A percentile compares a stretch with the other conserved stretches of the same genome.
Conservation (phyloP, 2,113 vertebrate species). For the Sceloporus undulatus region DNA sequence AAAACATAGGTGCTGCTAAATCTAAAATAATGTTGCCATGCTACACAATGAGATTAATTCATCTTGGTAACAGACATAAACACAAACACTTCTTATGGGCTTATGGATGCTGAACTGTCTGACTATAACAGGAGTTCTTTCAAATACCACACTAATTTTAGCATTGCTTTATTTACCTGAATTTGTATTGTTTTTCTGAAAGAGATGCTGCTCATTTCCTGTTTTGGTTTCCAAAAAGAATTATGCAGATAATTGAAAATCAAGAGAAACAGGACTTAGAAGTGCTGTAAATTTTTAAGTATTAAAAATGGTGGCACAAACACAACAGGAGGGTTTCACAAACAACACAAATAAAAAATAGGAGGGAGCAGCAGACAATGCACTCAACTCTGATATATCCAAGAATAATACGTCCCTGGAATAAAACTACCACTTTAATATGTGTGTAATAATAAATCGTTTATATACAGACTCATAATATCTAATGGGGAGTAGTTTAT, state of each 20-base stretch:
- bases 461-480: too few relatives aligned
- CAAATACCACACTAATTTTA: constrained; percentile 55
- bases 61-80: constrained; percentile 59
- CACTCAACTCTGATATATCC: too few relatives aligned
- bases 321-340: too few relatives aligned
- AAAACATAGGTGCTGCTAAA: constrained; percentile 61
- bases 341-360: too few relatives aligned
- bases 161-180: constrained; percentile 9
- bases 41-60: constrained; percentile 64
- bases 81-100: constrained; percentile 57
- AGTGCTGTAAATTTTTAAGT: not conserved
- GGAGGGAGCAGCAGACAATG: too few relatives aligned
- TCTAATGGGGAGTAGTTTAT: too few relatives aligned
- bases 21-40: constrained; percentile 58
- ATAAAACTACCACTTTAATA: too few relatives aligned
- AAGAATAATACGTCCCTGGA: too few relatives aligned
- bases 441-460: too few relatives aligned
- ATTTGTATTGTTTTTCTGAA: not conserved
- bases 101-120: constrained; percentile 43
- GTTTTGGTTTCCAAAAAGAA: constrained; percentile 53
- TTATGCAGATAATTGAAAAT: constrained; percentile 38
- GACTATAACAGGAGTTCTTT: constrained; percentile 53
- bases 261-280: not conserved
- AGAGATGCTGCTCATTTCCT: constrained; percentile 37
- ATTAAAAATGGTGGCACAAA: not conserved